Evolutionary conservation across 2,888 invertebrate species (phyloP), one percentile per base, ranked within the genome.

Genomic region (Dioctria rufipes): DNA sequence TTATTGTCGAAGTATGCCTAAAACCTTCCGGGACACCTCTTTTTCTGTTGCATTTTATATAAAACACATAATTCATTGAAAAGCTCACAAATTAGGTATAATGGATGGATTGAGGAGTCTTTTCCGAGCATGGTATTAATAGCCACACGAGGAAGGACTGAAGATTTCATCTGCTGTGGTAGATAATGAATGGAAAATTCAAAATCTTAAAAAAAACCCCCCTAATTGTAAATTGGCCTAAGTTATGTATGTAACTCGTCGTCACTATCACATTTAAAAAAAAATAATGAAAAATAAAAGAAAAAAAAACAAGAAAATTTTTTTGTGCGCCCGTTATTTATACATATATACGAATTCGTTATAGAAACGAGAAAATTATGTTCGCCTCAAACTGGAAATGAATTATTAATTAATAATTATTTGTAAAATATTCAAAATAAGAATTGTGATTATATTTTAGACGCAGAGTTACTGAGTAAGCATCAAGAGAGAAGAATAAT

Each of bases 1-100:
- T 54, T 46, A 11, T 25, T 42, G 25, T 73, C 73, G 42, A 73
- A 58, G 60, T 9, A 58, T 60, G 9, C 8, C 73, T 58, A 46
- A 46, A 25, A 67, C 11, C 46, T 8, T 5, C 67, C 46, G 40
- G 42, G 42, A 54, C 60, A 13, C 11, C 5, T 60, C 42, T 67
- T 37, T 58, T 13, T 73, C n/a, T 51, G 40, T 73, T 58, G 58
- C 51, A 60, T 73, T 8, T n/a, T 11, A 11, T 58, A 58, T 42
- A 54, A 25, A 39, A 66, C 3, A 54, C 11, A 4, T 54, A 11
- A 65, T 13, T 51, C 39, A 73, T 58, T 42, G 43, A 8, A 60
- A 3, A 73, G 73, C 73, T 73, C 73, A 73, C 73, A 73, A 73
- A 58, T 73, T 73, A 73, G 73, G 49, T 73, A 25, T 58, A 58